phyloP scores from a whole-genome alignment of 2,113 vertebrate species.

The Sula dactylatra region DNA sequence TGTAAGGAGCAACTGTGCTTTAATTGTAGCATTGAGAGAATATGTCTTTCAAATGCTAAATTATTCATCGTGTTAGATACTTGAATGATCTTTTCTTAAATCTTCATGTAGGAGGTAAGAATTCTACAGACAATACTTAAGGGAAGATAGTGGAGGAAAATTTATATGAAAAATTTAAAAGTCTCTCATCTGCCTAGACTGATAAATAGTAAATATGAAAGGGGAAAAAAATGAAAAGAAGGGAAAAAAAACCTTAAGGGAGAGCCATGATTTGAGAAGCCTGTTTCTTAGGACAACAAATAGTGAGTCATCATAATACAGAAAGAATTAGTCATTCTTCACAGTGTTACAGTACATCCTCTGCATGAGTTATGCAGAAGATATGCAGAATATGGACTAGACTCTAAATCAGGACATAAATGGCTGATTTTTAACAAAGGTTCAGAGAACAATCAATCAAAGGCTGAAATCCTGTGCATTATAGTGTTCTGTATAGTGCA shows the following conservation, averaged over 20 bases:
- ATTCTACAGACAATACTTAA: constrained; percentile 1
- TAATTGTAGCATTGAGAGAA: constrained; percentile 53
- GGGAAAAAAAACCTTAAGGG: background rate
- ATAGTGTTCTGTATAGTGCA: background rate
- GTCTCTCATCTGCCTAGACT: background rate
- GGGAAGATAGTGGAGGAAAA: background rate
- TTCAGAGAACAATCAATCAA: background rate
- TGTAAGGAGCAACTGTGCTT: constrained; percentile 17
- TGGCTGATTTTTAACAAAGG: background rate
- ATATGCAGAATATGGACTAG: constrained; percentile 8
- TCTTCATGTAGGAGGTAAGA: constrained; percentile 19
- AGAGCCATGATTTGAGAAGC: constrained; percentile 23
- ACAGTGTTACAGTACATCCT: background rate
- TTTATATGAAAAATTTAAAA: background rate
- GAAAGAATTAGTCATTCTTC: constrained; percentile 67
- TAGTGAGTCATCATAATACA: constrained; percentile 59
- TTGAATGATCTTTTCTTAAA: constrained; percentile 38
- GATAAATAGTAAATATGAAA: constrained; percentile 45
- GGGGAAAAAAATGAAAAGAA: background rate
- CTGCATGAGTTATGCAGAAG: constrained; percentile 43
- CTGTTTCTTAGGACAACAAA: constrained; percentile 63
- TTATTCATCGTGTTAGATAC: constrained; percentile 27
- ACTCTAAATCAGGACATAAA: constrained; percentile 19
- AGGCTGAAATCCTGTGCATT: background rate
- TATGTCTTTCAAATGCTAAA: constrained; percentile 56